Percentiles rank a stretch among this genome's conserved stretches.
These are phyloP conservation scores for Dromococcyx pavoninus DNA, from an alignment of 2,797 vertebrate species.

Conservation along the genomic window DNA sequence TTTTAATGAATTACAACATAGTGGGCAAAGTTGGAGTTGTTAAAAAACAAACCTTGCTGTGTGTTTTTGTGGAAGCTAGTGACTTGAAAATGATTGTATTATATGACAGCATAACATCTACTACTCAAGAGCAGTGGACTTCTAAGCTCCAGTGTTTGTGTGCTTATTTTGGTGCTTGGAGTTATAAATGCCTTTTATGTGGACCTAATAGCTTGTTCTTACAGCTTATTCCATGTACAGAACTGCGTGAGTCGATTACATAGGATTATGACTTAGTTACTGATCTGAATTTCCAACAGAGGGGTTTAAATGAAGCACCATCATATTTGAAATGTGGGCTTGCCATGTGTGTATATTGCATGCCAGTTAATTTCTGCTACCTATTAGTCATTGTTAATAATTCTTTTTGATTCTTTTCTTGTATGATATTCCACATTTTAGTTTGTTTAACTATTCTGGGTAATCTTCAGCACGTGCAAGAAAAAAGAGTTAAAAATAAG, in stretches of 20 bases:
- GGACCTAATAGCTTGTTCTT: not conserved
- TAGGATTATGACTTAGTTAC: constrained; percentile 11
- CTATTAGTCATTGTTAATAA: not conserved
- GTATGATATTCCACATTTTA: not conserved
- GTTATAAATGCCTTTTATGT: not conserved
- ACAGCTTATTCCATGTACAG: not conserved
- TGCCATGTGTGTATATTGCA: not conserved
- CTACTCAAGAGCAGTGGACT: not conserved
- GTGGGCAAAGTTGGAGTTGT: not conserved
- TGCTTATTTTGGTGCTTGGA: not conserved
- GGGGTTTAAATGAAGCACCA: not conserved
- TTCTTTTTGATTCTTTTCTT: not conserved
- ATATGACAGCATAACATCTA: not conserved
- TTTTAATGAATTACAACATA: not conserved
- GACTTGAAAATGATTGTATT: not conserved
- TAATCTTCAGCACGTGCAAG: not conserved
- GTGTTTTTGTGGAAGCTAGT: not conserved
- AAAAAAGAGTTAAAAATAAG: not conserved
- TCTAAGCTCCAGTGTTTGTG: not conserved
- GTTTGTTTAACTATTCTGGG: not conserved
- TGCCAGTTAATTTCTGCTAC: not conserved
- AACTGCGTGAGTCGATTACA: not conserved
- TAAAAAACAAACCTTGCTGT: not conserved
- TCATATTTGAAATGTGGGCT: not conserved
- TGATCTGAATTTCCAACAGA: not conserved